Conservation (phyloP, 2,888 invertebrate genomes). For the Plemyria rubiginata region DNA sequence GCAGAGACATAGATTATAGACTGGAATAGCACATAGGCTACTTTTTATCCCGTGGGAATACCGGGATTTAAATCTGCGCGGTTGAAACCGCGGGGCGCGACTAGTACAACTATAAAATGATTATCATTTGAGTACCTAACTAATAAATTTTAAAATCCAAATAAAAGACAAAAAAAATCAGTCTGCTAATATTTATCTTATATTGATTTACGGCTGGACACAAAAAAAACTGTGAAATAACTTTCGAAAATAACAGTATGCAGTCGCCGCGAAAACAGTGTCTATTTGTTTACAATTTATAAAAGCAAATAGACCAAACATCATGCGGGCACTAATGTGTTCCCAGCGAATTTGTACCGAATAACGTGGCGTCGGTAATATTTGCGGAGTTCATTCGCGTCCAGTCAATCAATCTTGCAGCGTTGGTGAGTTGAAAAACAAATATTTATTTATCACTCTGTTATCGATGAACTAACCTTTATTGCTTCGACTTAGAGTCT, state of each 20-base stretch:
- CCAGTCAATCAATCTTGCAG: slow-evolving; percentile 60
- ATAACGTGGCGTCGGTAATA: slow-evolving; percentile 44
- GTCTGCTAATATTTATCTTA: too few relatives aligned
- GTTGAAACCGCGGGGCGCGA: too few relatives aligned
- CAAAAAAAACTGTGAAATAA: neutral
- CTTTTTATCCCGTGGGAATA: too few relatives aligned
- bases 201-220: too few relatives aligned
- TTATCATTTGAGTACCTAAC: too few relatives aligned
- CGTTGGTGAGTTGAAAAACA: slow-evolving; percentile 49
- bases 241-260: neutral
- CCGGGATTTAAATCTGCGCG: too few relatives aligned
- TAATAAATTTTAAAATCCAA: too few relatives aligned
- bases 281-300: slow-evolving; percentile 20
- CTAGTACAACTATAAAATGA: too few relatives aligned
- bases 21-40: too few relatives aligned
- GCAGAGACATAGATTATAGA: too few relatives aligned
- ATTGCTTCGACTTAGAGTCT: slow-evolving; percentile 28
- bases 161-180: too few relatives aligned
- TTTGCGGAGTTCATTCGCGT: slow-evolving; percentile 61
- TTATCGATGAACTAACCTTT: slow-evolving; percentile 30
- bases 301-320: slow-evolving; percentile 19
- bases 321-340: slow-evolving; percentile 26
- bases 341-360: slow-evolving; percentile 32
- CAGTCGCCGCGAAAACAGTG: slow-evolving; percentile 8
- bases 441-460: slow-evolving; percentile 46